Evolutionary conservation across 1,140 invertebrate genomes (phyloP).

Genomic region (Brachionus manjavacas): DNA sequence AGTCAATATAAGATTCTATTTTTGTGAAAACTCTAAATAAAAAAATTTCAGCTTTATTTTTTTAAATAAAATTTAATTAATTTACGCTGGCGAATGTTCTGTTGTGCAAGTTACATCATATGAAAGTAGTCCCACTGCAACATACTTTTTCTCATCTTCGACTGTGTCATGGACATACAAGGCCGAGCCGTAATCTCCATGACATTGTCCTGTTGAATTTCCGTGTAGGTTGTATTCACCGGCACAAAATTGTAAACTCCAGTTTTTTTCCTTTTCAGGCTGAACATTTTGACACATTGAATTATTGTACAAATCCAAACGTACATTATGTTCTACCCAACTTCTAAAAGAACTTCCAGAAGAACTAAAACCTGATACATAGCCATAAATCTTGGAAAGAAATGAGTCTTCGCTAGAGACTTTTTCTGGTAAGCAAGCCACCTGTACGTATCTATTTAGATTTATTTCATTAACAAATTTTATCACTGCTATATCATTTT

Average conservation of each 20-base stretch:
- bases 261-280: constrained; percentile 2
- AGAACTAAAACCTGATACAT: neutral
- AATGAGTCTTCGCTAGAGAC: neutral
- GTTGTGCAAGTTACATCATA: neutral
- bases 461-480: neutral
- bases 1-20: neutral
- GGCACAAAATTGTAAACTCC: constrained; percentile 28
- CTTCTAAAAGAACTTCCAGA: neutral
- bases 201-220: neutral
- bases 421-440: constrained; percentile 7
- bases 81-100: neutral
- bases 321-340: neutral
- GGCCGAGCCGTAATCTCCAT: neutral
- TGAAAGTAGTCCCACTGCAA: neutral
- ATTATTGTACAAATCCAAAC: neutral
- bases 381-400: neutral
- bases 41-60: neutral
- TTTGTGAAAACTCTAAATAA: neutral
- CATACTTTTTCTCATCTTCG: neutral
- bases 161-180: neutral
- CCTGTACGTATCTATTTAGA: neutral
- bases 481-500: constrained; percentile 25
- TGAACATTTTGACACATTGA: constrained; percentile 14
- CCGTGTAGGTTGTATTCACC: neutral
- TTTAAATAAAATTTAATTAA: neutral